These are phyloP conservation scores for Platanista minor DNA, from an alignment of 2,113 vertebrate species.

Conservation along the genomic window DNA sequence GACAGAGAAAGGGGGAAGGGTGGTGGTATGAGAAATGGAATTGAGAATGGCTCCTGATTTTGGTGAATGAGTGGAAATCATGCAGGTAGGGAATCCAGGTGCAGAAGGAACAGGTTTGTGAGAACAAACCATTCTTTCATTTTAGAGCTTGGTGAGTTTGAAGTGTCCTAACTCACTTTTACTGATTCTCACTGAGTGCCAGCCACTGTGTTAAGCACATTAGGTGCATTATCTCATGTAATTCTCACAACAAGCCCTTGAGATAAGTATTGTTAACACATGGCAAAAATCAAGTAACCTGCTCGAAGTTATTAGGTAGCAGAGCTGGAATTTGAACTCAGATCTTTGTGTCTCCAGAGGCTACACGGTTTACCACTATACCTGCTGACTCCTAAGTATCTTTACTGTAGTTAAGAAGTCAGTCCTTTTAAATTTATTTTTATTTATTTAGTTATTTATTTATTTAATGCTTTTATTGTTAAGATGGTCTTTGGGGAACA, in stretches of 20 bases:
- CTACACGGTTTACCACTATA: neutral
- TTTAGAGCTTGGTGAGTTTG: neutral
- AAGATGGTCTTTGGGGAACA: neutral
- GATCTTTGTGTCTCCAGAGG: neutral
- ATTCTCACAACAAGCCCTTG: neutral
- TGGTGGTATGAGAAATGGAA: neutral
- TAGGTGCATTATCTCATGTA: accelerated
- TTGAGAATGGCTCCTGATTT: neutral
- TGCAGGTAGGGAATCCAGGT: neutral
- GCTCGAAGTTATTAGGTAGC: neutral
- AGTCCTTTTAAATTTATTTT: neutral
- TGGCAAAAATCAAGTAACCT: neutral
- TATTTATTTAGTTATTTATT: neutral
- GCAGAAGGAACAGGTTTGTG: neutral
- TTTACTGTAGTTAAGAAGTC: neutral
- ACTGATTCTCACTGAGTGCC: neutral
- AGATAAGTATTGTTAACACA: neutral
- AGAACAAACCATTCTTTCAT: neutral
- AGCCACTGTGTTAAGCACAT: too few species aligned
- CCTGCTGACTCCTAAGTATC: neutral
- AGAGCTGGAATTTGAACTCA: neutral
- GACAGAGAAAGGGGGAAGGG: too few species aligned
- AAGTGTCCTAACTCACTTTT: neutral
- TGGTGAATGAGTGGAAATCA: neutral
- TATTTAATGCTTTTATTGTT: neutral